These are phyloP conservation scores for Ptilonorhynchus violaceus DNA, from an alignment of 2,113 vertebrate genomes.

Conservation along the genomic window DNA sequence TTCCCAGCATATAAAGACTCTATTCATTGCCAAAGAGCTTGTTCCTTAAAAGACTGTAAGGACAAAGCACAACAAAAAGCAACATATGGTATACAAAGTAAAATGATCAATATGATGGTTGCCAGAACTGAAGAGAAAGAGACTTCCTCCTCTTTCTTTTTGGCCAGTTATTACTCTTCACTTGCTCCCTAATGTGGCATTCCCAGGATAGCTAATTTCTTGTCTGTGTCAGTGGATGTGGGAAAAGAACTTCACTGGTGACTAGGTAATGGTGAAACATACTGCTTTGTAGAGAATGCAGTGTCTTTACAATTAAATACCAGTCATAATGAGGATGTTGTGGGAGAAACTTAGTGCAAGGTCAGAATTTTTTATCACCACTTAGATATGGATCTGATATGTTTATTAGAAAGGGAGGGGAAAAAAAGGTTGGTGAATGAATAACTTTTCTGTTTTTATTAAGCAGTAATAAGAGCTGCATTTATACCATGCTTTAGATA, in stretches of 20 bases:
- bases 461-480: not conserved
- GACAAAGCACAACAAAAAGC: not conserved
- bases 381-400: constrained; percentile 1
- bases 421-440: not conserved
- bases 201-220: not conserved
- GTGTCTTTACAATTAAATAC: not conserved
- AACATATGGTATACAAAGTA: not conserved
- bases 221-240: not conserved
- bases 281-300: not conserved
- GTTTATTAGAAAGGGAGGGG: not conserved
- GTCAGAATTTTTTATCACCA: not conserved
- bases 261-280: not conserved
- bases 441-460: constrained; percentile 5
- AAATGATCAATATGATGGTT: not conserved
- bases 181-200: not conserved
- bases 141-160: not conserved
- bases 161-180: not conserved
- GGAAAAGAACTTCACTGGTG: not conserved
- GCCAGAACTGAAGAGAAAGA: not conserved
- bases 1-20: not conserved
- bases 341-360: not conserved
- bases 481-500: not conserved
- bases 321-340: not conserved
- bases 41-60: not conserved
- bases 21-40: not conserved